Base-by-base conservation (phyloP, 2,888 invertebrate species). In the Ptychoptera contaminata region DNA sequence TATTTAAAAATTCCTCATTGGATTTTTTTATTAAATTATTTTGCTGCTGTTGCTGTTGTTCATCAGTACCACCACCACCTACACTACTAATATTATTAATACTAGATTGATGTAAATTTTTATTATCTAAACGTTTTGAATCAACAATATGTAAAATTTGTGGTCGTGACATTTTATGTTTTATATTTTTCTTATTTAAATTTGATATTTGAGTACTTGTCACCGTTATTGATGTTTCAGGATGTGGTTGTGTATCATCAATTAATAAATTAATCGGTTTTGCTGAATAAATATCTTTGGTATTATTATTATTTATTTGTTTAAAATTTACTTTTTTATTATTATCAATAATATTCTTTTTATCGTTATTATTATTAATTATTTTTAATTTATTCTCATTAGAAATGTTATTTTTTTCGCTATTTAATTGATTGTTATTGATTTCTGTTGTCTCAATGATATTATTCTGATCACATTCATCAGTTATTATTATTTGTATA, bases 131-230 rank as follows among this genome's bases (percentile, higher is more conserved):
- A 53, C 45, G 55, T 57, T 60, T 63, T 48, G 56, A 62, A 59
- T 76, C 76, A 46, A 74, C 68, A n/a, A 76, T 72, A 59, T 74
- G 73, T 53, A 76, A 58, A 45, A 76, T 67, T 61, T 77, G 76
- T 39, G 76, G 76, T 50, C 76, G 69, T 44, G 76, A 72, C 76
- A 76, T 76, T 52, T 64, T 67, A 45, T 39, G 56, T 57, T 52
- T 61, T 63, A 31, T 58, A 63, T 35, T 68, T 67, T 54, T 65
- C 67, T 34, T 69, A 68, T 49, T 69, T 63, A 45, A 70, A 58
- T 53, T 67, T 63, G 67, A 43, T 62, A 54, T 53, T 67, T 63
- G 16, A 57, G 60, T 49, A 57, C 56, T 30, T 39, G 58, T 55
- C 50, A 65, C 57, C 54, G 63, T 32, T 32, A 42, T 43, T 46